A percentile compares a stretch with the other conserved stretches of the same genome.
These are phyloP conservation scores for western clawed frog (Xenopus tropicalis) DNA, from an alignment of 2,113 vertebrate species.

Conservation along the genomic window UCB_Xtro_10.0 CM004449.2:106119001-106119500, in stretches of 20 bases:
- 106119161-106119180: too few relatives aligned
- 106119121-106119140: too few relatives aligned
- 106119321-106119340: constrained; percentile 75
- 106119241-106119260: too few relatives aligned
- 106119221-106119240: too few relatives aligned
- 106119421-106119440: constrained; percentile 47
- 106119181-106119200: too few relatives aligned
- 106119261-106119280: too few relatives aligned
- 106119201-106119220: too few relatives aligned
- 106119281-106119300: background rate
- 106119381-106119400: constrained; percentile 79
- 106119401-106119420: constrained; percentile 68
- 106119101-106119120: too few relatives aligned
- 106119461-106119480: constrained; percentile 82
- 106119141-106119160: too few relatives aligned
- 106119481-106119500: constrained; percentile 67
- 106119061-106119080: constrained; percentile 24
- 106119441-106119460: constrained; percentile 64
- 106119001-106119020: constrained; percentile 83
- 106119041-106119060: constrained; percentile 87
- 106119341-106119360: constrained; percentile 84
- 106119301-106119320: background rate
- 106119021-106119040: constrained; percentile 85
- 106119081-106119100: too few relatives aligned
- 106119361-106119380: constrained; percentile 64